Base-by-base conservation (phyloP, 2,888 invertebrate genomes). In the Kryphioiulus occultus region DNA sequence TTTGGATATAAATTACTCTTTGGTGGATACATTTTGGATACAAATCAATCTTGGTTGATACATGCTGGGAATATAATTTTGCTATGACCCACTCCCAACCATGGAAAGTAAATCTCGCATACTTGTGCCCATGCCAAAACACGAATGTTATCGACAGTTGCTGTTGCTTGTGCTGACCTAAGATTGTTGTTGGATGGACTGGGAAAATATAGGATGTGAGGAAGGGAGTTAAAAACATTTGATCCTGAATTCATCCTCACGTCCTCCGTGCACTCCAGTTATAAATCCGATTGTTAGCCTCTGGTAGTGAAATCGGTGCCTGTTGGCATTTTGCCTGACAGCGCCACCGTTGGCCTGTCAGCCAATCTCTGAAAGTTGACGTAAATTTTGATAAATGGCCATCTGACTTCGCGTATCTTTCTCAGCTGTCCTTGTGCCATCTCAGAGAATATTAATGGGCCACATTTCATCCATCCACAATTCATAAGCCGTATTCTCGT, bases 381-480 rank as follows among this genome's bases (percentile, higher is more conserved):
- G 59, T 59, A 59, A 59, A 59, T 59, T 59, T 59, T 59, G 59
- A 59, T 59, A 59, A 59, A 59, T 59, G 59, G 22, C 59, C 59
- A 17, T 47, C 3, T 47, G 47, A 47, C 47, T 47, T 17, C 47
- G 22, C 59, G 59, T 22, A 59, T 59, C 59, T 59, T 59, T 17
- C 59, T 59, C 59, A n/a, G 22, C 59, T 59, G 10, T 59, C 59
- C 59, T 10, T 4, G 59, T 59, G 59, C n/a, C 59, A 59, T 59
- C 22, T 22, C 22, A 22, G n/a, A n/a, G 59, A 59, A 59, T 59
- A 59, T 59, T 59, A 22, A 59, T 59, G 59, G 59, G n/a, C 59
- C 59, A 39, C 39, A 9, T 5, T 39, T n/a, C n/a, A n/a, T 9
- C 5, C 39, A 59, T 59, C 59, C 59, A 59, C 59, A 59, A 59